Base-by-base conservation (phyloP, 1,140 invertebrate genomes). In the Geopemphigus sp. region DNA sequence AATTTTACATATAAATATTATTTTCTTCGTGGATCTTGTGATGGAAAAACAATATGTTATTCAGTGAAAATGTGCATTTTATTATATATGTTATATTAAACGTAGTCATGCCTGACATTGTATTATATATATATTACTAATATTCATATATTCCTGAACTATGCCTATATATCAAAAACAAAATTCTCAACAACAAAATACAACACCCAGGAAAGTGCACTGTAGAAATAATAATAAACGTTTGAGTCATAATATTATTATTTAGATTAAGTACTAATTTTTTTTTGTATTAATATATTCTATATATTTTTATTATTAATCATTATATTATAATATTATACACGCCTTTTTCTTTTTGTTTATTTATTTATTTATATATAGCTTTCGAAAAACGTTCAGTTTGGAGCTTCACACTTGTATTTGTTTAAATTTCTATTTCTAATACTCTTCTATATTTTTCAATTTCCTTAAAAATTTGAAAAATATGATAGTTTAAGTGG, bases 1-100 rank as follows among this genome's bases (percentile, higher is more conserved):
- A n/a, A 78, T 24, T 78, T 45, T 50, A 50, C 57, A 39, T 24
- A 61, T 76, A 47, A 61, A 63, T n/a, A 74, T 94, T 90, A 29
- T n/a, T 50, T 1, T 68, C 50, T 68, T 50, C 14, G 47, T 39
- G 64, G 39, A 32, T 45, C 5, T 22, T 4, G 39, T 17, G 66
- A 68, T 68, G 8, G 24, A 68, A 68, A 68, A 68, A 50, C 45
- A 15, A 50, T 26, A 3, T 22, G n/a, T 63, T 68, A 14, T 68
- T 45, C 39, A 47, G 17, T n/a, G 6, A 22, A 39, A n/a, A 66
- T 2, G 17, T 63, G 29, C 19, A 32, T 29, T 32, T 63, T 32
- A 63, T 32, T 63, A 63, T 11, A 4, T 63, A 12, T 15, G 8
- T 57, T 24, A 57, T 22, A 57, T 24, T 11, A 57, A 57, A 17